These are phyloP conservation scores for Centropus bengalensis DNA, from an alignment of 2,113 vertebrate genomes.

Conservation along the genomic window DNA sequence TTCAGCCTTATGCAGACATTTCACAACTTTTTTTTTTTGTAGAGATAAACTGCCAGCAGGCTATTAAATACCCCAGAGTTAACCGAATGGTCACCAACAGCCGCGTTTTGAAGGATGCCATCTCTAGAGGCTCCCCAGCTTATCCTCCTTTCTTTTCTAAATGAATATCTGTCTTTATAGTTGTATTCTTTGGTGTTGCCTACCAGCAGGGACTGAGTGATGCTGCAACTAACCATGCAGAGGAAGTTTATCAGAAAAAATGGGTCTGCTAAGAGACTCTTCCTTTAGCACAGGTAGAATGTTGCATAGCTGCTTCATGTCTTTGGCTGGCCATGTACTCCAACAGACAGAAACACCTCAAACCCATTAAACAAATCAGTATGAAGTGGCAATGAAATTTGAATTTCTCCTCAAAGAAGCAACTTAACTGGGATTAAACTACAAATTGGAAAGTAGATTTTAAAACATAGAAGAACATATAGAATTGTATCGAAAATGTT, in stretches of 20 bases:
- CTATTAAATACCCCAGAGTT: not conserved
- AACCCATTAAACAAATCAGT: not conserved
- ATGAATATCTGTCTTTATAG: not conserved
- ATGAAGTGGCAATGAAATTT: not conserved
- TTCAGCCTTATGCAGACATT: not conserved
- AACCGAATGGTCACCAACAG: not conserved
- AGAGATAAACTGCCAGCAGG: too few relatives aligned
- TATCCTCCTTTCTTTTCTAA: not conserved
- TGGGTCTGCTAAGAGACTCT: not conserved
- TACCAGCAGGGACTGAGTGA: not conserved
- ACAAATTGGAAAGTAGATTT: not conserved
- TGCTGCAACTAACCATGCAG: not conserved
- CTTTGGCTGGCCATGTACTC: not conserved
- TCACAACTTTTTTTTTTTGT: too few relatives aligned
- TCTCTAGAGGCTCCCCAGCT: not conserved
- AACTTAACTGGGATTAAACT: not conserved
- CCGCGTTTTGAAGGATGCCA: not conserved
- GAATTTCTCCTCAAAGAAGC: not conserved
- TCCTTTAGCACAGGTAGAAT: not conserved
- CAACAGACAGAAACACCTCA: not conserved
- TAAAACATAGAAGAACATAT: not conserved
- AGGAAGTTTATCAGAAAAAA: not conserved
- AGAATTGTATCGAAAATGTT: not conserved
- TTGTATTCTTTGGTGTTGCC: not conserved
- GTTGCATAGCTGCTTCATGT: not conserved